These are phyloP conservation scores for Castor canadensis DNA, from an alignment of 2,113 vertebrate genomes.

Conservation along the genomic window DNA sequence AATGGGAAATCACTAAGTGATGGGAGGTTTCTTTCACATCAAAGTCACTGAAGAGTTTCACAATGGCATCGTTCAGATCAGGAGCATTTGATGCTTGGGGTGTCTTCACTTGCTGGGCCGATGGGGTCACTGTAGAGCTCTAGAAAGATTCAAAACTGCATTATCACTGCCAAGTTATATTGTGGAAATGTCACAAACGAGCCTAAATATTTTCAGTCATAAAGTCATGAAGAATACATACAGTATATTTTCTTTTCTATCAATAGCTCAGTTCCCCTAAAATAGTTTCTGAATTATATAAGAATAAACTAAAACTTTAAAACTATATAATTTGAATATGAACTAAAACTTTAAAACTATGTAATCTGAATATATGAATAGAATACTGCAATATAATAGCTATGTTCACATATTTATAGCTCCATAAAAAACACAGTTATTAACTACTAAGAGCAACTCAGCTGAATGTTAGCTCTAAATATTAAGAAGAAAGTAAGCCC, in stretches of 20 bases:
- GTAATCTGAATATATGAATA: neutral
- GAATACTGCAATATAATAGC: neutral
- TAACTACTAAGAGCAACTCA: slow-evolving; percentile 9
- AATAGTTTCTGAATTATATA: slow-evolving; percentile 39
- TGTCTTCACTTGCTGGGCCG: slow-evolving; percentile 90
- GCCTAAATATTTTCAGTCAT: neutral
- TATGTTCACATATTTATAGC: neutral
- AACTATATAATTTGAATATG: neutral
- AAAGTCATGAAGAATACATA: neutral
- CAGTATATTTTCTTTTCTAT: neutral
- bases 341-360: too few relatives aligned
- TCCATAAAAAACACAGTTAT: slow-evolving; percentile 22
- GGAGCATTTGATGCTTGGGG: slow-evolving; percentile 88
- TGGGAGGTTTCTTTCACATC: slow-evolving; percentile 98
- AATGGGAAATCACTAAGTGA: slow-evolving; percentile 96
- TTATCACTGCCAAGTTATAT: neutral
- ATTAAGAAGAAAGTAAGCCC: slow-evolving; percentile 15
- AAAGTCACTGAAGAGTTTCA: slow-evolving; percentile 91
- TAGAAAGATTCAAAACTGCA: slow-evolving; percentile 78
- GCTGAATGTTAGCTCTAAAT: slow-evolving; percentile 16
- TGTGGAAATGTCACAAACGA: neutral
- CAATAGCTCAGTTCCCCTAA: neutral
- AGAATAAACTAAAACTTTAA: slow-evolving; percentile 35
- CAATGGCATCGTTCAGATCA: slow-evolving; percentile 92
- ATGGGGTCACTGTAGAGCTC: slow-evolving; percentile 86